phyloP scores from a whole-genome alignment of 2,797 vertebrate genomes.

The Chrysocyon brachyurus region DNA sequence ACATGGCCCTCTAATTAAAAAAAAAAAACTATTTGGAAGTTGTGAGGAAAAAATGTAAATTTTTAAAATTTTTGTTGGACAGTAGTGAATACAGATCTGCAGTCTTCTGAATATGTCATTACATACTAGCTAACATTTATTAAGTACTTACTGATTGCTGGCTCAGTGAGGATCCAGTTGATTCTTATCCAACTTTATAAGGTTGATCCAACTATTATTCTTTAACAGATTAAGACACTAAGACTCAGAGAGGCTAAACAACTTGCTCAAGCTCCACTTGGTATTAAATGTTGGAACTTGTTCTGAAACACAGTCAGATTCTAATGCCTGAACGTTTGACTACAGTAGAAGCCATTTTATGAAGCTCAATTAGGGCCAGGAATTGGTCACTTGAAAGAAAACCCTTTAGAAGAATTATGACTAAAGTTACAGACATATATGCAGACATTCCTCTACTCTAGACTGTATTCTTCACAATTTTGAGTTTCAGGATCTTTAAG shows the following conservation, averaged over 20 bases:
- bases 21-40: neutral
- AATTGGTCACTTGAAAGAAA: neutral
- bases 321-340: neutral
- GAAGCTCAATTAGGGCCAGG: neutral
- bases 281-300: neutral
- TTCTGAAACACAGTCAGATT: neutral
- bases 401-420: neutral
- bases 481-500: neutral
- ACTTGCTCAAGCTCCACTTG: neutral
- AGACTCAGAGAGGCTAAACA: neutral
- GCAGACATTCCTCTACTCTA: neutral
- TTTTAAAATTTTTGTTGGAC: neutral
- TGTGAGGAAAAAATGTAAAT: neutral
- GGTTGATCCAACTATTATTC: neutral
- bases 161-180: neutral
- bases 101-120: neutral
- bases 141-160: neutral
- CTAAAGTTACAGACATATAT: neutral
- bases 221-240: neutral
- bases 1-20: neutral
- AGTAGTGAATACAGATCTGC: neutral
- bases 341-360: neutral
- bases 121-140: neutral
- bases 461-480: neutral
- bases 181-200: neutral